Evolutionary conservation across 2,113 vertebrate species (phyloP), one percentile per base, ranked within the genome.

Genomic region (Morphnarchus princeps): DNA sequence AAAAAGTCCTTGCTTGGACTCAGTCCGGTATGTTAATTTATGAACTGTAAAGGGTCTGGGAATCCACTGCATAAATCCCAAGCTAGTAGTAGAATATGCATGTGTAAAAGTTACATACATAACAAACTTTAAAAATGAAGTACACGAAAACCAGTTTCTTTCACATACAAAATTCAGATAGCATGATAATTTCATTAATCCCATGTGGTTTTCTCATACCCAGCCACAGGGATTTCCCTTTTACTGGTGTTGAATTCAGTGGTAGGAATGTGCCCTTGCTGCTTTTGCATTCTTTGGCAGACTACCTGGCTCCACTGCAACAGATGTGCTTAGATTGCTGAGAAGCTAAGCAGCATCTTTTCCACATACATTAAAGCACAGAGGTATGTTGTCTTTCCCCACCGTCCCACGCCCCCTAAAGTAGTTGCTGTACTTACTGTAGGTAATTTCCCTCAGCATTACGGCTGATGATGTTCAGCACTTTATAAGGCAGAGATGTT

Each of bases 11-110:
- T 67, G 7, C 43, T 36, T 93, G 96, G 91, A 65, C 43, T 28
- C 21, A 72, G 40, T 49, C 70, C 87, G 93, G 36, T 21, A 17
- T 54, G 40, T 32, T 94, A 90, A 87, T 91, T 91, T 95, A 93
- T 79, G 45, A 94, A 65, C 66, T 87, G 66, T 72, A 91, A 85
- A 85, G 49, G 84, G 11, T 76, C 70, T 96, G 54, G 28, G 81
- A 94, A 91, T 93, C 57, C 0, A 0, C 49, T 77, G 49, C 70
- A 72, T 61, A 87, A 95, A 80, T 76, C 87, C 62, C 54, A 91
- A 54, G 58, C 15, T 70, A 61, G 45, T 17, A 63, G 34, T 32
- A 78, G 50, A 84, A 91, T 49, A 82, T 65, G 25, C 24, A 32
- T 47, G 29, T 29, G 11, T 29, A 26, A 49, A 90, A 72, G 18